Evolutionary conservation across 64 coral and sea anemone species (phyloP), one percentile per base, ranked within the genome.

Genomic region (Montipora capricornis): DNA sequence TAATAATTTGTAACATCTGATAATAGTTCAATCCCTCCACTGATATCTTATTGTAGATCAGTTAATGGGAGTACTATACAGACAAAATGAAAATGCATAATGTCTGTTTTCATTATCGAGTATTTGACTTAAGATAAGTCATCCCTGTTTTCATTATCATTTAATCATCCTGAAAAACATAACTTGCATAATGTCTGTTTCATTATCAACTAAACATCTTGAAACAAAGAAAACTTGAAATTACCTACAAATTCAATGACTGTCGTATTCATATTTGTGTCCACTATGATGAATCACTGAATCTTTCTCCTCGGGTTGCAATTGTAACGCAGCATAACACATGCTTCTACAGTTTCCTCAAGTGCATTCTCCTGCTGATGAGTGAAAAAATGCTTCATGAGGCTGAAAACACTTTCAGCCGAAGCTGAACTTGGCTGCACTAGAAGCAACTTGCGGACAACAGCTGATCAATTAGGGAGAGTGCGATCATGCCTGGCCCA

Each of bases 381-480:
- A 70, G 68, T 85, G 87, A 92, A 87, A 81, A 87, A 86, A 92
- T 92, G 37, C 85, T 37, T 92, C 91, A 92, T 86, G 68, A 92
- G 76, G 81, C 91, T 92, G 82, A 92, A 92, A 87, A 92, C 91
- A 67, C 74, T 84, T 92, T 92, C 81, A 86, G 81, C 91, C 86
- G 91, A 92, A 76, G 91, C 91, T 87, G 91, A 92, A 81, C 91
- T 92, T 78, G 91, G 91, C 84, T 92, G 91, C 68, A 92, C 91
- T 74, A 92, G 78, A 86, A 92, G 91, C 76, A 92, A 70, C 87
- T 92, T 87, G 81, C 84, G 67, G 86, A 92, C 91, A 15, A 87
- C 91, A 51, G 91, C 75, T 81, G 91, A 92, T 82, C 91, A 92
- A 81, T 92, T 92, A 81, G 81, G 91, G 73, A 92, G 82, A 58